Base-by-base conservation (phyloP, 2,888 invertebrate genomes). In the Saturnia pavonia region DNA sequence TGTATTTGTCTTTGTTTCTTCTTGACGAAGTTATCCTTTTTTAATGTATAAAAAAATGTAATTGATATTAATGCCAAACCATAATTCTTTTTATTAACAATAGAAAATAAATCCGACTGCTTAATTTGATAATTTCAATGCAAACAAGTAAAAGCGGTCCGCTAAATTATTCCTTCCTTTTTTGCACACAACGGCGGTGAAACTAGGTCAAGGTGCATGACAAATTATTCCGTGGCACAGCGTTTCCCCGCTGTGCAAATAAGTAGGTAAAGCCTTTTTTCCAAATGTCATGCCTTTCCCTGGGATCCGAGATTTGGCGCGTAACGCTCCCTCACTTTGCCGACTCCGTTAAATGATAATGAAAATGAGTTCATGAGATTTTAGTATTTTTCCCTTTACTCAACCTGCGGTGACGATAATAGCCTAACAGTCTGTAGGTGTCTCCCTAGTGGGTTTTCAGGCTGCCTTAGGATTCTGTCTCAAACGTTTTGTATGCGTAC, bases 191-290 rank as follows among this genome's bases (percentile, higher is more conserved):
- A 71, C 75, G 54, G 67, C 60, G 69, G 68, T 19, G 74, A 80
- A 86, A 82, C 75, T 84, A 69, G 86, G 90, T 89, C 90, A 90
- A 90, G 89, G 89, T 89, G 82, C 77, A 81, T 80, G 83, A 82
- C 83, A 85, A 88, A 86, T 87, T 87, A 88, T 89, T 86, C 85
- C 81, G 78, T 76, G 80, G 80, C 79, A 80, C 77, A 78, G 77
- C 78, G 79, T 79, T 78, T 83, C 80, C 78, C 78, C 78, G 78
- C 75, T 82, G 80, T 80, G 81, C 84, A 87, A 90, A 89, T 85
- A 88, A 83, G 85, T 85, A 88, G 83, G 85, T 77, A 78, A 83
- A 86, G 80, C 81, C 83, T 83, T 87, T 88, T n/a, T 85, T 82
- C 80, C 78, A 81, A 85, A 85, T 82, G 84, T 82, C 80, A 80